A percentile compares a stretch with the other conserved stretches of the same genome.
phyloP scores from a whole-genome alignment of 2,113 vertebrate species.

The Philantomba maxwellii region DNA sequence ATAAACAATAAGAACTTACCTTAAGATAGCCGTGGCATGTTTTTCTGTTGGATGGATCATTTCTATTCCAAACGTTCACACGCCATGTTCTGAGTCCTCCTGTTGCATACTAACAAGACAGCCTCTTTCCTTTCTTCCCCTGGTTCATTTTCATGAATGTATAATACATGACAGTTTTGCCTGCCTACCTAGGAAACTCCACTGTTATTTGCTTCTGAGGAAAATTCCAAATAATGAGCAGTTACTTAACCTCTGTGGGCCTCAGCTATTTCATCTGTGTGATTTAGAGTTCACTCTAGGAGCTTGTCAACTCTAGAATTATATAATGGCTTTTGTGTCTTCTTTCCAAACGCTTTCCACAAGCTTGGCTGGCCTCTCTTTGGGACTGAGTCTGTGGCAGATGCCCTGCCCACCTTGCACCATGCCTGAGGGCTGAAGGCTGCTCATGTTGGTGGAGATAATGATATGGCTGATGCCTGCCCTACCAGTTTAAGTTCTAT shows the following conservation, averaged over 20 bases:
- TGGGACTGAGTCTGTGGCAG: background rate
- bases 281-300: background rate
- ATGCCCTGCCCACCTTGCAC: background rate
- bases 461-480: background rate
- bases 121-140: background rate
- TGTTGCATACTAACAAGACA: constrained; percentile 43
- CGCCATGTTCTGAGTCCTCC: background rate
- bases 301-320: background rate
- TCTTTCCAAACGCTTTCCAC: background rate
- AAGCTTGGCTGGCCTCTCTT: background rate
- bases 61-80: constrained; percentile 31
- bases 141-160: constrained; percentile 30
- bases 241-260: background rate
- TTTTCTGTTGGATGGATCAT: constrained; percentile 44
- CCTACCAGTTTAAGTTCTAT: background rate
- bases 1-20: constrained; percentile 53
- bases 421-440: background rate
- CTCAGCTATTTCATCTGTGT: background rate
- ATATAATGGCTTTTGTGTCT: background rate
- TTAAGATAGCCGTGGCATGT: constrained; percentile 11
- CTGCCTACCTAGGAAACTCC: constrained; percentile 26
- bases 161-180: background rate
- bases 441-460: background rate
- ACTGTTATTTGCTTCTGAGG: constrained; percentile 3
- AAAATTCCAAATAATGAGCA: constrained; percentile 7